Base-by-base conservation (phyloP, 2,113 vertebrate species). In the Nicator chloris region DNA sequence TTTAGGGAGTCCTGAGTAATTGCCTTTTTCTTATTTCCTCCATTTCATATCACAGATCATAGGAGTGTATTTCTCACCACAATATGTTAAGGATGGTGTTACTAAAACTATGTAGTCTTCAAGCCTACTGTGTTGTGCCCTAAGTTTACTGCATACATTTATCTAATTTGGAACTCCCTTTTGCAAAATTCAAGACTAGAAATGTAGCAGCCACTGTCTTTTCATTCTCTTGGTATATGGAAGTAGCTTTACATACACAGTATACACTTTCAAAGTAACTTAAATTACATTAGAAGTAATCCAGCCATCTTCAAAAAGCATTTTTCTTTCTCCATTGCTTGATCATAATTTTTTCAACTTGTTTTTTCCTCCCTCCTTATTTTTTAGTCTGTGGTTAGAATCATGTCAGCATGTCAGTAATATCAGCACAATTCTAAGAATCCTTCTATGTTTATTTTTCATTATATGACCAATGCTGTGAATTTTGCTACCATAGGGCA, bases 1-100 rank as follows among this genome's bases (percentile, higher is more conserved):
- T 61, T 69, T 60, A 75, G n/a, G 82, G 80, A 90, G 50, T 86
- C 40, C 65, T 61, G 61, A 95, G 15, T 73, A 91, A 88, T 49
- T 89, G 39, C 86, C 81, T 94, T 92, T 92, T 95, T 87, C 90
- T 88, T 92, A 93, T 97, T 95, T 97, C 95, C 96, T 97, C 95
- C 97, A 95, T 94, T 96, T 96, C 93, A 95, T 95, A 95, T 94
- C 88, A 60, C 75, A 88, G 57, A 90, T 80, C 79, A 84, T 69
- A 40, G 59, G 47, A 92, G 47, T 79, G 39, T 61, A 19, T 82
- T 81, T 91, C 42, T 91, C 57, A 75, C 60, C 60, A 56, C 69
- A 63, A 0, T 79, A n/a, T 53, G 21, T 68, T 92, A 51, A 71
- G 26, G 69, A 54, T 66, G 64, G 16, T 63, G 28, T 79, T 82